These are phyloP conservation scores for Drosophila nr. perissopoda DNA, from an alignment of 2,888 invertebrate species.

Conservation along the genomic window DNA sequence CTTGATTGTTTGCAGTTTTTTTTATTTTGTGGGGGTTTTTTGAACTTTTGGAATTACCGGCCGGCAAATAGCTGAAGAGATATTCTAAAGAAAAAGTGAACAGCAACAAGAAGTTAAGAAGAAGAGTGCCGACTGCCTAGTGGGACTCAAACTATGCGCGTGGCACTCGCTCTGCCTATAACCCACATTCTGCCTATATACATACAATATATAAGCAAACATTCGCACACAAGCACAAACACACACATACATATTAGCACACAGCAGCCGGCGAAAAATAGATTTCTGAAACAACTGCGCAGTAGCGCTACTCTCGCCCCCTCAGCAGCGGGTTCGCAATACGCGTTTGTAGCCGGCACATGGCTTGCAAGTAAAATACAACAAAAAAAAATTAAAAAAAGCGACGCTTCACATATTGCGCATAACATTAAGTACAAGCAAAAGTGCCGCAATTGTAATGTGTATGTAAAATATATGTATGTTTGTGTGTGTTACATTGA, in stretches of 20 bases:
- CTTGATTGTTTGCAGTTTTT: constrained; percentile 20
- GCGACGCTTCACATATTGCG: constrained; percentile 38
- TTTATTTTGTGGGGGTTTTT: constrained; percentile 33
- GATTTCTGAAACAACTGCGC: constrained; percentile 52
- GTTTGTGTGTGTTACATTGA: neutral
- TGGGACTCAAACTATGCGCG: constrained; percentile 29
- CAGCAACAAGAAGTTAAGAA: constrained; percentile 1
- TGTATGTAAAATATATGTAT: neutral
- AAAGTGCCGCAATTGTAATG: constrained; percentile 1
- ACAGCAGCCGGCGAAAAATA: constrained; percentile 44
- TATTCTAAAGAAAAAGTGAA: constrained; percentile 10
- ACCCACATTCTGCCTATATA: constrained; percentile 38
- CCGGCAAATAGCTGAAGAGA: constrained; percentile 41
- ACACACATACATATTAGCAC: constrained; percentile 4
- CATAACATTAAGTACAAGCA: constrained; percentile 29
- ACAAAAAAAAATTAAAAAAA: constrained; percentile 5
- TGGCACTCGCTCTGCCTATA: constrained; percentile 45
- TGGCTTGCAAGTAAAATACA: constrained; percentile 29
- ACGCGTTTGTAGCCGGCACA: constrained; percentile 34
- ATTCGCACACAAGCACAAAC: neutral
- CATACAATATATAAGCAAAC: neutral
- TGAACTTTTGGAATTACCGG: constrained; percentile 56
- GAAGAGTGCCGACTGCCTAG: constrained; percentile 8
- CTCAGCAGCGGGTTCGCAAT: constrained; percentile 27
- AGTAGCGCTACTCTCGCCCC: constrained; percentile 49